A percentile compares a stretch with the other conserved stretches of the same genome.
Conservation (phyloP, 2,888 invertebrate genomes). For the Adelphocoris suturalis region DNA sequence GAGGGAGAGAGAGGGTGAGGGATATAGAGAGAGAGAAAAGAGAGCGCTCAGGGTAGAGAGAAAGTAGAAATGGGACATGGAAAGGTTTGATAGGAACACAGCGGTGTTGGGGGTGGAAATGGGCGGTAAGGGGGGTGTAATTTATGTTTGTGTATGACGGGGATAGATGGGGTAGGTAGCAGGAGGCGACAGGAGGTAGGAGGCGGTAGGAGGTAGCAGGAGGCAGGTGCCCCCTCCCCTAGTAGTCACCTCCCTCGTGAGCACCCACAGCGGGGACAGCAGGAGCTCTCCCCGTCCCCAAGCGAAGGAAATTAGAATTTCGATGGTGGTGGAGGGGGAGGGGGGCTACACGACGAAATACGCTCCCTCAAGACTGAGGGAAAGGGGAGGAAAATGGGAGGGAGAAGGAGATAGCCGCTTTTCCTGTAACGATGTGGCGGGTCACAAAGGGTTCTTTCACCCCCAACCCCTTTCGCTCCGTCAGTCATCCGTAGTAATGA, state of each 20-base stretch:
- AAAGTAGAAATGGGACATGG: conserved; percentile 54
- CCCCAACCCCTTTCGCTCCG: conserved; percentile 14
- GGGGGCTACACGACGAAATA: neutral
- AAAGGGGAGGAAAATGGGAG: neutral
- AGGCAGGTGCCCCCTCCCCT: conserved; percentile 18
- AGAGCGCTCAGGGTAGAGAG: conserved; percentile 14
- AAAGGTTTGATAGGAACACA: conserved; percentile 37
- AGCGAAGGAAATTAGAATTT: conserved; percentile 45
- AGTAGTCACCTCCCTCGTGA: neutral
- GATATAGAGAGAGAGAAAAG: neutral
- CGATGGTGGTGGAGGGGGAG: neutral
- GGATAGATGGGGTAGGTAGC: conserved; percentile 37
- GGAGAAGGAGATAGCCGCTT: neutral
- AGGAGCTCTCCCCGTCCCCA: neutral
- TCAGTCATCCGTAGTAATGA: neutral
- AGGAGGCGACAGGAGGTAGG: conserved; percentile 28
- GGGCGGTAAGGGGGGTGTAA: neutral
- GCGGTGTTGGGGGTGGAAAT: neutral
- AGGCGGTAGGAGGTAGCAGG: neutral
- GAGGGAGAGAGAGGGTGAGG: neutral
- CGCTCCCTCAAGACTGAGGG: neutral
- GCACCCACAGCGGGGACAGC: neutral
- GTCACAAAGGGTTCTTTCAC: conserved; percentile 37
- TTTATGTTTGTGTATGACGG: conserved; percentile 54
- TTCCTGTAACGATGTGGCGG: conserved; percentile 42